These are phyloP conservation scores for Equus quagga DNA, from an alignment of 2,113 vertebrate genomes.

Conservation along the genomic window DNA sequence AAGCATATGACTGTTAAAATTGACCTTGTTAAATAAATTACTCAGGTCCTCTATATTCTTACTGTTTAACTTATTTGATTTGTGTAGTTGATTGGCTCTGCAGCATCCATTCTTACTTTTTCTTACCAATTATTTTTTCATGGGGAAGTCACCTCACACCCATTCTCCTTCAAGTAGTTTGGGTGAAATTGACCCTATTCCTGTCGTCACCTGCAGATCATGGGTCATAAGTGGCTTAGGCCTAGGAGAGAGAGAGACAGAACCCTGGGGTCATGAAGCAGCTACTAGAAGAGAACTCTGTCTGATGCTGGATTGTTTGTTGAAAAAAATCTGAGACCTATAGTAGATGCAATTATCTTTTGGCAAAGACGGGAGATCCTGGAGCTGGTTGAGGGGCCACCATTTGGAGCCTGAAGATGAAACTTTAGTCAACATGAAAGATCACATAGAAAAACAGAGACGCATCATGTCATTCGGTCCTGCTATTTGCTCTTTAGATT, in stretches of 20 bases:
- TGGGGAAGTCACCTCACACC: not conserved
- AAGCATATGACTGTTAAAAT: not conserved
- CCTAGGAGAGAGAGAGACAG: not conserved
- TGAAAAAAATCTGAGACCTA: not conserved
- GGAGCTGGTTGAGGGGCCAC: not conserved
- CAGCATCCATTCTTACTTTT: not conserved
- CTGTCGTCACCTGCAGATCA: accelerated
- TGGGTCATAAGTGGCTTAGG: not conserved
- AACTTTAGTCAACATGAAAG: not conserved
- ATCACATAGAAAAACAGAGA: not conserved
- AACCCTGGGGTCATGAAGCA: not conserved
- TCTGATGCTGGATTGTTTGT: not conserved
- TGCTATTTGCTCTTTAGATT: not conserved
- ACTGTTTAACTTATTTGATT: not conserved
- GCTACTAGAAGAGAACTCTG: not conserved
- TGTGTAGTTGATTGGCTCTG: not conserved
- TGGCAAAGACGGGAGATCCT: not conserved
- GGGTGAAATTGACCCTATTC: not conserved
- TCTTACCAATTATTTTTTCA: not conserved
- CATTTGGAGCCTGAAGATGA: not conserved
- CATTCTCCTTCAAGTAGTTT: not conserved
- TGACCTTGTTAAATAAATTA: not conserved
- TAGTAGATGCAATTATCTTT: not conserved
- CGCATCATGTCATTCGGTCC: not conserved
- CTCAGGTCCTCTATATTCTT: not conserved